phyloP scores from a whole-genome alignment of 1,140 invertebrate species.

The Bombus turneri region DNA sequence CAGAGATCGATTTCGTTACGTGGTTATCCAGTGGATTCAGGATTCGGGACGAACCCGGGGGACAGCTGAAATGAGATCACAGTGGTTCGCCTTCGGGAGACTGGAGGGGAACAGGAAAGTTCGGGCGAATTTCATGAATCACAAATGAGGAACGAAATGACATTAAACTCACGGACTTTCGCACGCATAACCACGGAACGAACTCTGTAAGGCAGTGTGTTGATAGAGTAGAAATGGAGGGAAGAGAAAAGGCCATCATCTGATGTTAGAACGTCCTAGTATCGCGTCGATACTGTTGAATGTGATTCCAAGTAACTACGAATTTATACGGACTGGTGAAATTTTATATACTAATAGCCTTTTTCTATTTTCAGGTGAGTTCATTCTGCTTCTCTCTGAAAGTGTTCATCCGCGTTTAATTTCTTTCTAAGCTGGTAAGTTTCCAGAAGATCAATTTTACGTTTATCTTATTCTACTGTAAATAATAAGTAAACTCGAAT shows the following conservation, averaged over 20 bases:
- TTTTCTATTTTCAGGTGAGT: slow-evolving; percentile 73
- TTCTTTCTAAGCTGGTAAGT: slow-evolving; percentile 13
- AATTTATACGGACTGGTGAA: slow-evolving; percentile 44
- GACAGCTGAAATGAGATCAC: slow-evolving; percentile 69
- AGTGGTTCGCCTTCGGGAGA: slow-evolving; percentile 63
- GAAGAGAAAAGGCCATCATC: slow-evolving; percentile 33
- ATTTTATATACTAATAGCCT: slow-evolving; percentile 41
- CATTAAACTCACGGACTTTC: slow-evolving; percentile 69
- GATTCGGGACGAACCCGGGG: slow-evolving; percentile 57
- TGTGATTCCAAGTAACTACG: slow-evolving; percentile 20
- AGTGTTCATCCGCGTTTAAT: neutral
- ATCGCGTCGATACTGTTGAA: slow-evolving; percentile 4
- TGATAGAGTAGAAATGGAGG: slow-evolving; percentile 26
- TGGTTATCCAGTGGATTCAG: slow-evolving; percentile 59
- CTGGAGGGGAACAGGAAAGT: slow-evolving; percentile 57
- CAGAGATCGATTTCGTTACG: slow-evolving; percentile 64
- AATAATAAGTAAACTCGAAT: too few species aligned
- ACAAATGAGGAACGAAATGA: slow-evolving; percentile 72
- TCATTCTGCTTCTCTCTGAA: neutral
- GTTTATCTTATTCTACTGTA: too few species aligned
- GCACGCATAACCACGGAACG: slow-evolving; percentile 58
- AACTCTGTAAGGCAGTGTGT: slow-evolving; percentile 59
- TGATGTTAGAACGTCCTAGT: slow-evolving; percentile 17
- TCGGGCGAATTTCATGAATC: slow-evolving; percentile 72
- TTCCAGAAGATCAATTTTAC: neutral